Evolutionary conservation across 2,888 invertebrate genomes (phyloP), one percentile per base, ranked within the genome.

Genomic region (Gastrophysa polygoni): DNA sequence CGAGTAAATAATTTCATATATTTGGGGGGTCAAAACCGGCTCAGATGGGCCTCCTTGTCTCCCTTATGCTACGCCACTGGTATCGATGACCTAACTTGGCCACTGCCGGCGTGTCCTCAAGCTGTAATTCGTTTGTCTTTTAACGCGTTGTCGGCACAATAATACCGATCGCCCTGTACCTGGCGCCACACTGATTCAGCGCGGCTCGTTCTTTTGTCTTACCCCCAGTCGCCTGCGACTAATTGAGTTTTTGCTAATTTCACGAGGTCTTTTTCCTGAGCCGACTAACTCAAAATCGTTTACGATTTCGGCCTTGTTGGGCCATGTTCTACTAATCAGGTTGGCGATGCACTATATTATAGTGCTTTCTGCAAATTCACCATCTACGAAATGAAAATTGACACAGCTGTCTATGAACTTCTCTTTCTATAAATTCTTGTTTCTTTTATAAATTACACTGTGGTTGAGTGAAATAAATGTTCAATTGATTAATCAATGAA

Each of bases 161-260:
- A 56, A 58, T 47, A 57, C 54, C 57, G 63, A 14, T n/a, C 14
- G 6, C 14, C 2, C 6, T n/a, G 56, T 55, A 58, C 57, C 65
- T 70, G 73, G 73, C 73, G 73, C 73, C 73, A 73, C 67, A 48
- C n/a, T n/a, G 62, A 60, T 61, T 64, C 55, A 58, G 60, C 52
- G 68, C 69, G 71, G 69, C 64, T 68, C 64, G n/a, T n/a, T 63
- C 71, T 71, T 73, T 73, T 72, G 71, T 70, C 70, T 70, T 70
- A 69, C 64, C 57, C 34, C 63, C 69, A 59, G 51, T 70, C 69
- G n/a, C n/a, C n/a, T n/a, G n/a, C n/a, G n/a, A n/a, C 69, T 73
- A 73, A 73, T 71, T 71, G 71, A 67, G 68, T 71, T 73, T 69
- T 71, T 70, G 71, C 68, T 70, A 70, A 71, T 70, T 73, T 73